Base-by-base conservation (phyloP, 2,888 invertebrate species). In the Clepsis dumicolana region DNA sequence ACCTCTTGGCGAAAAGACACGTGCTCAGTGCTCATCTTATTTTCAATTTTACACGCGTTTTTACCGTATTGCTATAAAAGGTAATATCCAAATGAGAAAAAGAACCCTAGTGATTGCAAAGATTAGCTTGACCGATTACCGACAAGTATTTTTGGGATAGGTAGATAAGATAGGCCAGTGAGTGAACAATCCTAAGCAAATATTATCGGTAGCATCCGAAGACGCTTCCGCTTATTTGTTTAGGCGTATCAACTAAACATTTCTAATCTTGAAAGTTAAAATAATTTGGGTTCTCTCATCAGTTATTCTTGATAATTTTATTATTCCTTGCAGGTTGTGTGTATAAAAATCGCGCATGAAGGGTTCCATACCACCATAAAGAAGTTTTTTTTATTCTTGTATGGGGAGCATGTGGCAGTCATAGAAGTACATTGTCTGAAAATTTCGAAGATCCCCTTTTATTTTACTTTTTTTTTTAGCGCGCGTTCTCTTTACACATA, bases 111-210 rank as follows among this genome's bases (percentile, higher is more conserved):
- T 29, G 60, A 53, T 60, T 48, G 16, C 27, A 27, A 66, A 14
- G 25, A 54, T 53, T 48, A 21, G 54, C 14, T 27, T 62, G 35
- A 54, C 18, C 21, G 41, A 29, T 54, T 35, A 44, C 35, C 41
- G 35, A 18, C 14, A 10, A 54, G 44, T 44, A 24, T 44, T 10
- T 14, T 41, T 27, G 18, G 12, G 14, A 4, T 1, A 10, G 35
- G 27, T n/a, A 38, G 67, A 63, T 67, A 67, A 67, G 67, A 67
- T 66, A 50, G 38, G 21, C 2, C 29, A 21, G 16, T 8, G 29
- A 21, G 16, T 8, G 29, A 61, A 48, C 50, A 21, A 24, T 41
- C 59, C 48, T 67, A 41, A 44, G 50, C 62, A 50, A 57, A 57
- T 57, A 63, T 4, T 62, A 57, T 67, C 29, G 61, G 38, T 56